Percentiles rank a stretch among this genome's conserved stretches.
Evolutionary conservation across 2,797 vertebrate species (phyloP).

Genomic region (Carduelis carduelis): DNA sequence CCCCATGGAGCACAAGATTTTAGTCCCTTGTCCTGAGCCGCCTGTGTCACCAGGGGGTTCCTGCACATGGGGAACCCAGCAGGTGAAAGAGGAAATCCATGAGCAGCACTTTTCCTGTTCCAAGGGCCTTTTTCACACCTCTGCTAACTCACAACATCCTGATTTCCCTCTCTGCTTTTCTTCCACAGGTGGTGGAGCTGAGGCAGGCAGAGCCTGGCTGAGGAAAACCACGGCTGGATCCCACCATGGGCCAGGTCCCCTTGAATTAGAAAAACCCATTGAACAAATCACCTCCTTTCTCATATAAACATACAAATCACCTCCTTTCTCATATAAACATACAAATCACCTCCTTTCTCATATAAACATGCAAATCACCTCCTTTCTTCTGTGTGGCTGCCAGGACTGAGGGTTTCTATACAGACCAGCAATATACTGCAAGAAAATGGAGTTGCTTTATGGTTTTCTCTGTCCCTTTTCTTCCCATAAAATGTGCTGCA

Average conservation of each 20-base stretch:
- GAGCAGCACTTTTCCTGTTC: neutral
- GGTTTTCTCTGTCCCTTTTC: neutral
- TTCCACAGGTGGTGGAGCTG: neutral
- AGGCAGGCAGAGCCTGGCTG: neutral
- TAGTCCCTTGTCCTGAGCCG: neutral
- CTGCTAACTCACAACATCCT: neutral
- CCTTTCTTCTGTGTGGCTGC: neutral
- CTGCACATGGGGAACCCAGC: neutral
- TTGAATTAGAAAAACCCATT: neutral
- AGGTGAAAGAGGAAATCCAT: neutral
- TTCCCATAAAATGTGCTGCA: neutral
- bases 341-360: neutral
- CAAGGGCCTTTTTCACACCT: neutral
- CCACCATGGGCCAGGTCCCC: neutral
- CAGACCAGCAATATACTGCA: neutral
- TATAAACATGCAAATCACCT: neutral
- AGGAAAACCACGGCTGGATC: neutral
- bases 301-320: neutral
- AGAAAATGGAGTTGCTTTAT: neutral
- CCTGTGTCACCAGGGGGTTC: rapidly evolving
- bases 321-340: neutral
- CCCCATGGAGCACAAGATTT: neutral
- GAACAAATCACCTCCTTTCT: neutral
- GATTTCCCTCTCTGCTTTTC: neutral
- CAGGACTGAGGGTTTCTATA: neutral